Conservation (phyloP, 2,888 invertebrate genomes). For the Phalangium opilio region DNA sequence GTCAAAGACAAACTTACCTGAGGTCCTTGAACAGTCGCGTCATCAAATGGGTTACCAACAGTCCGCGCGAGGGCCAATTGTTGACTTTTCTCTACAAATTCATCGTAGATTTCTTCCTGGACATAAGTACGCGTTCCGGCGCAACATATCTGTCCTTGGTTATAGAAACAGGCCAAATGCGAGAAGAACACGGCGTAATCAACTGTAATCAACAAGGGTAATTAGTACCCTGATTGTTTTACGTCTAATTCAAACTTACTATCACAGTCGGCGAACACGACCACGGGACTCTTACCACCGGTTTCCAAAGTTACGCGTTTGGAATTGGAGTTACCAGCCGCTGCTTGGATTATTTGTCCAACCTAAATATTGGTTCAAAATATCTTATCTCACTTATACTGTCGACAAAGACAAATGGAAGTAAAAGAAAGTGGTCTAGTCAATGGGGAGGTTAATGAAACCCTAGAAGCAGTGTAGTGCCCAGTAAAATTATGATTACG, state of each 20-base stretch:
- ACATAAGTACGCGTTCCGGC: conserved; percentile 81
- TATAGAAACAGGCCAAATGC: conserved; percentile 29
- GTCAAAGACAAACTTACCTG: conserved; percentile 35
- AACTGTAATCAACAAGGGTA: no score
- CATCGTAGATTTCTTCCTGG: conserved; percentile 67
- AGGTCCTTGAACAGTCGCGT: conserved; percentile 56
- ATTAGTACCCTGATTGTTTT: no score
- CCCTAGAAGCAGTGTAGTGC: no score
- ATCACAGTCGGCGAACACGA: conserved; percentile 64
- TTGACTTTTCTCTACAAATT: conserved; percentile 58
- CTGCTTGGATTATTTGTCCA: conserved; percentile 39
- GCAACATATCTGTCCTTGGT: conserved; percentile 54
- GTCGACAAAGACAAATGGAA: no score
- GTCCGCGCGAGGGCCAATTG: conserved; percentile 50
- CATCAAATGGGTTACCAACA: conserved; percentile 65
- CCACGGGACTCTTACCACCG: conserved; percentile 75
- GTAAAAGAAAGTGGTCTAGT: no score
- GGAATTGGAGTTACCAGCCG: conserved; percentile 57
- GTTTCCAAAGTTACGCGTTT: conserved; percentile 69
- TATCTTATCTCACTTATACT: no score
- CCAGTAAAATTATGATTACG: no score
- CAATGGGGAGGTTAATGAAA: no score
- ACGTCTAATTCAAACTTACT: conserved; percentile 40
- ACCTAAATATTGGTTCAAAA: conserved; percentile 32
- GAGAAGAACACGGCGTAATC: conserved; percentile 28